phyloP scores from a whole-genome alignment of 2,797 vertebrate species.

The Mormyrops boulengeri region DNA sequence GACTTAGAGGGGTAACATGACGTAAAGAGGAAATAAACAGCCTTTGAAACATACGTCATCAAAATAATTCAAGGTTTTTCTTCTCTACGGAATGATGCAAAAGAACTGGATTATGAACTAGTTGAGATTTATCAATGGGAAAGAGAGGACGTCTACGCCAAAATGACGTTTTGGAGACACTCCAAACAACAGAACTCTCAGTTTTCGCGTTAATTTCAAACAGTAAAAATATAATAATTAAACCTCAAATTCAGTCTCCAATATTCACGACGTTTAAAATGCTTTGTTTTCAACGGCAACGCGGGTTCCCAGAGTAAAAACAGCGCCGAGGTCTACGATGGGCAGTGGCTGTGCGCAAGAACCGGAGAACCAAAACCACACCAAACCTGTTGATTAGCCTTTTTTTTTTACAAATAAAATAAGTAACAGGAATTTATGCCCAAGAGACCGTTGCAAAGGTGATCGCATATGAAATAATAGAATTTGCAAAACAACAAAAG shows the following conservation, averaged over 20 bases:
- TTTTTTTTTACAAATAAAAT: background rate
- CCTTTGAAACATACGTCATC: background rate
- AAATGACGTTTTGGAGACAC: background rate
- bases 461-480: background rate
- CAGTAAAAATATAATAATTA: background rate
- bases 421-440: background rate
- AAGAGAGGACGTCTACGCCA: background rate
- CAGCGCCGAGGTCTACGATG: background rate
- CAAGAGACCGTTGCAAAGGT: background rate
- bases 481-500: background rate
- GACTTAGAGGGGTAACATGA: background rate
- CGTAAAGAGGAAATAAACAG: background rate
- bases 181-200: background rate
- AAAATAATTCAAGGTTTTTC: slow-evolving; percentile 1
- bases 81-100: background rate
- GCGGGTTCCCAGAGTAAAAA: background rate
- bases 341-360: background rate
- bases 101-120: background rate
- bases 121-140: background rate
- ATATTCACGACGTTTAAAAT: background rate
- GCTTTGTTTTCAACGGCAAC: background rate
- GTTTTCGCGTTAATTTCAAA: background rate
- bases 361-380: background rate
- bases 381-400: background rate
- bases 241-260: background rate